phyloP scores from a whole-genome alignment of 2,797 vertebrate species.

The Brotula barbata region DNA sequence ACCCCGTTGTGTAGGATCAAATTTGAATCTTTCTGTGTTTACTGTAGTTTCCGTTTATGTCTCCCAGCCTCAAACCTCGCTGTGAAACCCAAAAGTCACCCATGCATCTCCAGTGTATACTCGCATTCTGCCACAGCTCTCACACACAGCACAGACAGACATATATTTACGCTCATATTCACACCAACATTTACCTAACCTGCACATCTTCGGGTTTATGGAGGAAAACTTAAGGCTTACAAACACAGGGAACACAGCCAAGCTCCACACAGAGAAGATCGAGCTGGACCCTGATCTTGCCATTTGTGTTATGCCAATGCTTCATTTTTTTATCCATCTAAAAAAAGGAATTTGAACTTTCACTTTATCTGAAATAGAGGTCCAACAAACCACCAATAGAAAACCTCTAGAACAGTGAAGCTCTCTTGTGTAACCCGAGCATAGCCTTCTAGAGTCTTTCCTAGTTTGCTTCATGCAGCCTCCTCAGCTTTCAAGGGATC shows the following conservation, averaged over 20 bases:
- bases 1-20: conserved; percentile 2
- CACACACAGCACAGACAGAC: too few species aligned
- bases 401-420: conserved; percentile 17
- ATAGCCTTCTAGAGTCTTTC: conserved; percentile 39
- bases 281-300: too few species aligned
- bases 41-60: too few species aligned
- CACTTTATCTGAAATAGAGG: conserved; percentile 1
- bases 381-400: background rate
- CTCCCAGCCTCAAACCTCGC: too few species aligned
- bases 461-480: conserved; percentile 73
- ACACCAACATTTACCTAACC: too few species aligned
- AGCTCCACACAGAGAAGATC: too few species aligned
- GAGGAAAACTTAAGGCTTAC: conserved; percentile 4
- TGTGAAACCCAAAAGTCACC: too few species aligned
- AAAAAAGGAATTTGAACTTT: conserved; percentile 41
- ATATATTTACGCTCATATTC: background rate
- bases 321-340: background rate
- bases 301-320: too few species aligned
- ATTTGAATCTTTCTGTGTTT: conserved; percentile 13
- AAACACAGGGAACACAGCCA: too few species aligned
- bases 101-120: too few species aligned
- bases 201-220: background rate
- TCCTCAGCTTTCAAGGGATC: conserved; percentile 60
- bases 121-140: too few species aligned
- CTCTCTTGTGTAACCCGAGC: conserved; percentile 60